Evolutionary conservation across 2,888 invertebrate genomes (phyloP).

Genomic region (Andrena flavipes): DNA sequence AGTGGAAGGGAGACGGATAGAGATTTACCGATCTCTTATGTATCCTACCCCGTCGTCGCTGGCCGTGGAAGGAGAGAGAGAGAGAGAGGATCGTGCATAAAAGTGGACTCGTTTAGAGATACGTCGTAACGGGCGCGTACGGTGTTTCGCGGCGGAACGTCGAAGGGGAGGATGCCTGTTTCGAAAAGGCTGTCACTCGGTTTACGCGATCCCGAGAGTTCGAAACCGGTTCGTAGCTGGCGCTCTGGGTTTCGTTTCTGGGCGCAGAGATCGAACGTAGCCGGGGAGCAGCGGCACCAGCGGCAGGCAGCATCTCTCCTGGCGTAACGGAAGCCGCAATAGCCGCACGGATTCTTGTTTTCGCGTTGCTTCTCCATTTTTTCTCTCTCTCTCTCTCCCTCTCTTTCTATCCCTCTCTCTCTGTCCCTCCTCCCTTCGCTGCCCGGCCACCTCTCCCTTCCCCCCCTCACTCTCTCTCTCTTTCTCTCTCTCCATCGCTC

Average conservation of each 20-base stretch:
- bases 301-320: conserved; percentile 58
- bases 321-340: conserved; percentile 79
- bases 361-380: conserved; percentile 71
- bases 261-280: conserved; percentile 45
- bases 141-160: conserved; percentile 48
- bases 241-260: conserved; percentile 60
- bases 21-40: not conserved
- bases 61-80: conserved; percentile 3
- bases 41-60: conserved; percentile 26
- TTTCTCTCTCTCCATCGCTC: not conserved
- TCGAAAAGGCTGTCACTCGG: conserved; percentile 72
- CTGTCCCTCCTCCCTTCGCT: not conserved
- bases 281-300: conserved; percentile 11
- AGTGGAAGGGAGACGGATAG: no score
- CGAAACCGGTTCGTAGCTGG: conserved; percentile 69
- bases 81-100: not conserved
- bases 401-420: conserved; percentile 5
- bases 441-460: not conserved
- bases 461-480: not conserved
- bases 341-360: conserved; percentile 79
- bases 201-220: conserved; percentile 58
- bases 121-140: conserved; percentile 46
- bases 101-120: conserved; percentile 5
- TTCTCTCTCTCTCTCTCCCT: conserved; percentile 32
- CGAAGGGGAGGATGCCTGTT: conserved; percentile 55